phyloP scores from a whole-genome alignment of 2,113 vertebrate species.

The Gymnobelideus leadbeateri region DNA sequence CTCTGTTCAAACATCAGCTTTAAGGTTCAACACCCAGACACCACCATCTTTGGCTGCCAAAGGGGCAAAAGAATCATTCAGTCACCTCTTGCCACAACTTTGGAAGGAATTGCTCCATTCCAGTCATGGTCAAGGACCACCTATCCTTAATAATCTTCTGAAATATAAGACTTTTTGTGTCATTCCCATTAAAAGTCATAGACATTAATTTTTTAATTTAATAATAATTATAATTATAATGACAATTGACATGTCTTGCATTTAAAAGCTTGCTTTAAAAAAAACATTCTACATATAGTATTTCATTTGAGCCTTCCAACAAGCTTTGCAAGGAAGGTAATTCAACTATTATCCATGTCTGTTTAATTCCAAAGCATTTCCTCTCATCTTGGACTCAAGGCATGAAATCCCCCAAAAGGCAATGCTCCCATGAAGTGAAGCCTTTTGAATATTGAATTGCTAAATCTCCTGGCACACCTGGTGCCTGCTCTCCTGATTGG shows the following conservation, averaged over 20 bases:
- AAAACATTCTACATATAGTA: neutral
- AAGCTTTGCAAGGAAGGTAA: neutral
- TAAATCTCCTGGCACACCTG: neutral
- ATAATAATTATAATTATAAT: neutral
- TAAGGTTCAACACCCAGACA: constrained; percentile 5
- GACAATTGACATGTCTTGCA: neutral
- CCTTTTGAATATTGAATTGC: neutral
- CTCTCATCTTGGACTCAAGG: neutral
- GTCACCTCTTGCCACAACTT: neutral
- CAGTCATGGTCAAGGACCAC: neutral
- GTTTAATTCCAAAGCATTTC: neutral
- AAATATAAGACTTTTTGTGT: neutral
- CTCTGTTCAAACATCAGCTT: constrained; percentile 25
- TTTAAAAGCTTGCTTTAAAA: neutral
- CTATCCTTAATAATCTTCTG: neutral
- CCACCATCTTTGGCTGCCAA: neutral
- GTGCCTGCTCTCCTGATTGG: neutral
- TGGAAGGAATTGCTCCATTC: neutral
- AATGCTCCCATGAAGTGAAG: neutral
- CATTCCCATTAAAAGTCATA: neutral
- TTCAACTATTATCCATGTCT: neutral
- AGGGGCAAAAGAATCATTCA: neutral
- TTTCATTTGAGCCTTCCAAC: neutral
- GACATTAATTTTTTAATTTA: neutral
- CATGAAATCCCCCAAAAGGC: neutral